Evolutionary conservation across 2,888 invertebrate species (phyloP).

Genomic region (Acheta domesticus): DNA sequence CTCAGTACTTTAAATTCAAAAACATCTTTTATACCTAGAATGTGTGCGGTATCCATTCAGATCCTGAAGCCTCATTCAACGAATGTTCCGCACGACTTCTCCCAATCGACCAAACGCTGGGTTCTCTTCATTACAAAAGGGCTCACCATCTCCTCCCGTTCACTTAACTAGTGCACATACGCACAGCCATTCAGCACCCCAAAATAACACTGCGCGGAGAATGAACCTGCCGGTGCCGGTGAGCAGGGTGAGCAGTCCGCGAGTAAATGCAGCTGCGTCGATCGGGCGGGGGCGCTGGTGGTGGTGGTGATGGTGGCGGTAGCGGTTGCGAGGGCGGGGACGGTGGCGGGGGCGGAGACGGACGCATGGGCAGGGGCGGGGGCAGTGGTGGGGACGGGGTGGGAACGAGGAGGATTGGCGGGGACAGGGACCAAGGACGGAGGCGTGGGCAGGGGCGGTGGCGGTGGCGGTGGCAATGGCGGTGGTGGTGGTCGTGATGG

Average conservation of each 20-base stretch:
- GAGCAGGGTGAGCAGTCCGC: neutral
- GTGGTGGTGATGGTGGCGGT: neutral
- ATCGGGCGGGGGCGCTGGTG: neutral
- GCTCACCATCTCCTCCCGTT: neutral
- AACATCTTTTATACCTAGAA: too few relatives aligned
- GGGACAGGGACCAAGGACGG: neutral
- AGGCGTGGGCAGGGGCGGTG: neutral
- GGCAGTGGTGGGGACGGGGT: neutral
- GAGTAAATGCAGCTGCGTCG: neutral
- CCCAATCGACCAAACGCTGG: neutral
- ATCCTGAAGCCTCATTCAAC: too few relatives aligned
- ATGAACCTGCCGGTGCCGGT: neutral
- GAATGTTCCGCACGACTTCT: too few relatives aligned
- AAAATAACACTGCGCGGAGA: neutral
- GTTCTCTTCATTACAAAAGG: neutral
- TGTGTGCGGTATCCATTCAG: too few relatives aligned
- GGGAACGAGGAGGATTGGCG: neutral
- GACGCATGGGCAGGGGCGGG: neutral
- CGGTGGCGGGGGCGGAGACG: neutral
- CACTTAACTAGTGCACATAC: constrained; percentile 2
- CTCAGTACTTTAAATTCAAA: too few relatives aligned
- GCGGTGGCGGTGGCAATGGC: neutral
- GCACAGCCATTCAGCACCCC: neutral
- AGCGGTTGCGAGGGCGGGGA: neutral
- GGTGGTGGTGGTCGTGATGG: neutral